phyloP scores from a whole-genome alignment of 2,113 vertebrate genomes.

The Sinocyclocheilus maitianheensis region DNA sequence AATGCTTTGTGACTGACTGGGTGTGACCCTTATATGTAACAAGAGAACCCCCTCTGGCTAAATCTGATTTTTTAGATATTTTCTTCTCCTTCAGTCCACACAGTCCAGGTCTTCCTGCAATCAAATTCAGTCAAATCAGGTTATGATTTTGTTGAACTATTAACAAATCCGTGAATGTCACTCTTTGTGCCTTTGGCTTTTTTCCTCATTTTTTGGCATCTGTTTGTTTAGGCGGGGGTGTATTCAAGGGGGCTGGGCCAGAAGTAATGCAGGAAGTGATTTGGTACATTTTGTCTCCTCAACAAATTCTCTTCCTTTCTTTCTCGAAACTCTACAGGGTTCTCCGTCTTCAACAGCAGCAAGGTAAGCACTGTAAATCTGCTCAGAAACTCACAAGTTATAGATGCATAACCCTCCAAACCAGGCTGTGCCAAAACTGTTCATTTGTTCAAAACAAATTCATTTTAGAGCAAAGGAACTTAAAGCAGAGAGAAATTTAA shows the following conservation, averaged over 20 bases:
- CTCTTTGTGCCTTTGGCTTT: not conserved
- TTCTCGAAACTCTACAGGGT: not conserved
- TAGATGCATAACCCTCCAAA: not conserved
- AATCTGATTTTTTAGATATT: not conserved
- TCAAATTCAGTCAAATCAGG: slow-evolving; percentile 21
- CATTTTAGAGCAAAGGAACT: not conserved
- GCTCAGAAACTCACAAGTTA: not conserved
- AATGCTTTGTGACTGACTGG: not conserved
- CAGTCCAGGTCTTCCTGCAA: not conserved
- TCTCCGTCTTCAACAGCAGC: not conserved
- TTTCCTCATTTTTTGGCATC: not conserved
- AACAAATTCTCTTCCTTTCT: slow-evolving; percentile 45
- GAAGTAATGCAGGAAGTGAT: slow-evolving; percentile 61
- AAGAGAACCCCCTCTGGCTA: not conserved
- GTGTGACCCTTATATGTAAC: not conserved
- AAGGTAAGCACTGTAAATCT: slow-evolving; percentile 59
- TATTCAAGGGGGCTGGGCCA: slow-evolving; percentile 57
- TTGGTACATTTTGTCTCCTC: slow-evolving; percentile 20
- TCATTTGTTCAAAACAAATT: not conserved
- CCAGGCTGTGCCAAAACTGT: not conserved
- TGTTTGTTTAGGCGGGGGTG: slow-evolving; percentile 37
- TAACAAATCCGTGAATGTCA: not conserved
- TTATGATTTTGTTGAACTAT: not conserved
- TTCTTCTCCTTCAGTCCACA: not conserved
- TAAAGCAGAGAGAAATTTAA: not conserved